Percentiles rank a stretch among this genome's conserved stretches.
Evolutionary conservation across 2,797 vertebrate genomes (phyloP).

Genomic region (Lithobates sylvaticus): DNA sequence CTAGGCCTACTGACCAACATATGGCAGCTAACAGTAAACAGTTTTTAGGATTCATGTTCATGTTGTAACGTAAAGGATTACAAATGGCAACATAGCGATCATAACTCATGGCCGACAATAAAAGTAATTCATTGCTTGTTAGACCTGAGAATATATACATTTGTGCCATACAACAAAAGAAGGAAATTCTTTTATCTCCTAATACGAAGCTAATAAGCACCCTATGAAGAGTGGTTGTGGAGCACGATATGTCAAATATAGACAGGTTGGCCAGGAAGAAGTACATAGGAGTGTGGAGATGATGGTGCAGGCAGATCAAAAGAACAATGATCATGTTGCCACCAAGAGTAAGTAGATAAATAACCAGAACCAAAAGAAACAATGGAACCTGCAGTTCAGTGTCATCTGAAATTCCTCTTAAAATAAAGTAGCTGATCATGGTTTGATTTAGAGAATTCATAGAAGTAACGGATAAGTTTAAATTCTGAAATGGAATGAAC

Average conservation of each 20-base stretch:
- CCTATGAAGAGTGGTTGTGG: constrained; percentile 6
- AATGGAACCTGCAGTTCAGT: constrained; percentile 7
- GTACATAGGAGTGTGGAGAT: constrained; percentile 33
- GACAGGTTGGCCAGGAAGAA: constrained; percentile 33
- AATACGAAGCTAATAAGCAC: constrained; percentile 4
- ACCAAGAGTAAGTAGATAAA: constrained; percentile 14
- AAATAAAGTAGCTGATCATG: neutral
- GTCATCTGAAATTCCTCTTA: constrained; percentile 14
- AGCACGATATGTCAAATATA: constrained; percentile 11
- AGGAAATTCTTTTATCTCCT: neutral
- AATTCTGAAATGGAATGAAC: too few relatives aligned
- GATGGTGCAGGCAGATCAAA: constrained; percentile 7
- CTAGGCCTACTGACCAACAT: constrained; percentile 14
- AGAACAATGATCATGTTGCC: constrained; percentile 28
- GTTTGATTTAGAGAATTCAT: neutral
- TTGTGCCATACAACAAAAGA: constrained; percentile 18
- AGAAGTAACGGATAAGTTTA: too few relatives aligned
- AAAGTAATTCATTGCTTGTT: constrained; percentile 10
- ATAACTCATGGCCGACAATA: constrained; percentile 40
- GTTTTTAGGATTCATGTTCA: constrained; percentile 30
- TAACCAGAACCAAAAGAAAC: constrained; percentile 17
- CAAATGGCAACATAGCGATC: constrained; percentile 31
- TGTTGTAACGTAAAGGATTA: constrained; percentile 24
- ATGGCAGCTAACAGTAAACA: constrained; percentile 1
- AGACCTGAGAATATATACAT: constrained; percentile 41